A percentile compares a stretch with the other conserved stretches of the same genome.
Evolutionary conservation across 2,888 invertebrate species (phyloP).

Genomic region (Dioctria rufipes): DNA sequence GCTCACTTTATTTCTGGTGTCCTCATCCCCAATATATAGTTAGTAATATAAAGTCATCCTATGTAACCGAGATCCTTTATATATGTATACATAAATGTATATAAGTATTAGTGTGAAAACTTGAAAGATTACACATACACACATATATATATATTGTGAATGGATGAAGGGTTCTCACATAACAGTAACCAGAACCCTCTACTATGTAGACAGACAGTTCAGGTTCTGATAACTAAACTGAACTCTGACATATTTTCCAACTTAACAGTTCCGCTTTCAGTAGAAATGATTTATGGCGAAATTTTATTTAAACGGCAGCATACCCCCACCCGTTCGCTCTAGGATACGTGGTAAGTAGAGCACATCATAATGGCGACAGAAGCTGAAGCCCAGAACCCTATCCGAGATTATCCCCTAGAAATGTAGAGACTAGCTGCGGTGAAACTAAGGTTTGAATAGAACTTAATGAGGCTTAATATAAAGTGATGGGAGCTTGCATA

Average conservation of each 20-base stretch:
- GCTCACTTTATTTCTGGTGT: not conserved
- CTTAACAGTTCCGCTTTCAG: conserved; percentile 42
- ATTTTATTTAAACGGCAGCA: conserved; percentile 46
- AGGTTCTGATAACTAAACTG: conserved; percentile 32
- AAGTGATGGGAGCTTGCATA: conserved; percentile 51
- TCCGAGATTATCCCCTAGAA: conserved; percentile 38
- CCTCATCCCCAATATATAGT: no score
- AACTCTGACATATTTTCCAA: conserved; percentile 51
- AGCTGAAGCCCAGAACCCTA: conserved; percentile 10
- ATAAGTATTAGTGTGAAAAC: no score
- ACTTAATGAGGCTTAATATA: conserved; percentile 54
- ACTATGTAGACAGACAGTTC: not conserved
- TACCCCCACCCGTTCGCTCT: not conserved
- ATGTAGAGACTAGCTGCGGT: conserved; percentile 44
- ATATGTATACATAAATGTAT: no score
- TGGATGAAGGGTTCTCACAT: not conserved
- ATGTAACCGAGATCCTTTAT: not conserved
- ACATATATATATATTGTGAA: not conserved
- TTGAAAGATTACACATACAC: no score
- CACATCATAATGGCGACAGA: conserved; percentile 29
- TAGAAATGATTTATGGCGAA: conserved; percentile 49
- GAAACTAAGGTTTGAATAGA: conserved; percentile 48
- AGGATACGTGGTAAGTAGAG: conserved; percentile 43
- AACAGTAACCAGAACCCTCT: not conserved
- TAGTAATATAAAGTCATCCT: no score